Conservation (phyloP, 2,888 invertebrate species). For the Stictocephala bisonia region DNA sequence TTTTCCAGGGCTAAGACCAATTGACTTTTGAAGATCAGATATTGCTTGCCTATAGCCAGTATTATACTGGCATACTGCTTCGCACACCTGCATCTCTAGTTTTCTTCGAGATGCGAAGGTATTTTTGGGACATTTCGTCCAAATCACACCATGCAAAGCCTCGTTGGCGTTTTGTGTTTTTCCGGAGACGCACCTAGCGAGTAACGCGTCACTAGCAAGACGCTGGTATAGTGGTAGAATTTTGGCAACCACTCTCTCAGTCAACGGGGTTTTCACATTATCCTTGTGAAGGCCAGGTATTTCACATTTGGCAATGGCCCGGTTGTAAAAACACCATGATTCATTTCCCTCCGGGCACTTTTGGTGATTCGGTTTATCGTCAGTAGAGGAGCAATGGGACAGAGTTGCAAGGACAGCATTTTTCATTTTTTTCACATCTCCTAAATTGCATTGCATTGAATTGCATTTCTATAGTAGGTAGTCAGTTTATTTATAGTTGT, state of each 20-base stretch:
- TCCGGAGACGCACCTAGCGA: constrained; percentile 10
- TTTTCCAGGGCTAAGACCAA: neutral
- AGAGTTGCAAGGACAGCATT: constrained; percentile 22
- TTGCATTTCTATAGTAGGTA: constrained; percentile 40
- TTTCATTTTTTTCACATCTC: constrained; percentile 27
- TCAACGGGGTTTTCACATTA: constrained; percentile 31
- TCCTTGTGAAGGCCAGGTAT: constrained; percentile 12
- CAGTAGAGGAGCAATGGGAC: constrained; percentile 38
- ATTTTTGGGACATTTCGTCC: constrained; percentile 30
- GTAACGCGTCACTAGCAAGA: constrained; percentile 9
- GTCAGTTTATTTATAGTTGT: constrained; percentile 41
- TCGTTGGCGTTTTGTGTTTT: constrained; percentile 38
- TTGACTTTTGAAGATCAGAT: neutral
- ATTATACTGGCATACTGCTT: constrained; percentile 19
- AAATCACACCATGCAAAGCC: constrained; percentile 31
- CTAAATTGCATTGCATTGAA: constrained; percentile 33
- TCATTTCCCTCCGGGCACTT: constrained; percentile 26
- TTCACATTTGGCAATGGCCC: constrained; percentile 36
- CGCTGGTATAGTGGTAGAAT: constrained; percentile 36
- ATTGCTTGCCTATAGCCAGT: constrained; percentile 6
- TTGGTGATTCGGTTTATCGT: constrained; percentile 31
- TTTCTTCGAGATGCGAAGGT: constrained; percentile 26
- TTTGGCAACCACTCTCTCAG: constrained; percentile 23
- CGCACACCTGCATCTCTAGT: neutral
- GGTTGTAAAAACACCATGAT: constrained; percentile 40